phyloP scores from a whole-genome alignment of 1,140 invertebrate species.

The Ganaspis sp. region DNA sequence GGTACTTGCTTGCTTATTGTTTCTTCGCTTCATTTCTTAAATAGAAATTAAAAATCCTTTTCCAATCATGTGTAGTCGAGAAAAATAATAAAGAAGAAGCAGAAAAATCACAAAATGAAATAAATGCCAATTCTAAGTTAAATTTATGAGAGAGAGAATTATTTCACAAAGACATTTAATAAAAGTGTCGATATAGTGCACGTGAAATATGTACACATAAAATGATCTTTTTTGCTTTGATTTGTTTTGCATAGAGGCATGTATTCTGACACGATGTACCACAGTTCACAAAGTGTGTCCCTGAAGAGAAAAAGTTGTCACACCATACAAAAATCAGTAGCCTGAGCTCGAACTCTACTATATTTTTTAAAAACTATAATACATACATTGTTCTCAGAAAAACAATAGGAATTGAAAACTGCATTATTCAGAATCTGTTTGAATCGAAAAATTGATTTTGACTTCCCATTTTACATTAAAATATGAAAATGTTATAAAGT shows the following conservation, averaged over 20 bases:
- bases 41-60: no score
- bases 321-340: background rate
- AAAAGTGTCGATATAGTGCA: background rate
- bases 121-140: background rate
- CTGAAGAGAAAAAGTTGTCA: background rate
- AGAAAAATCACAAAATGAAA: background rate
- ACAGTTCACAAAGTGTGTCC: conserved; percentile 11
- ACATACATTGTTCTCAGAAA: no score
- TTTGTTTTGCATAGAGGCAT: background rate
- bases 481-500: no score
- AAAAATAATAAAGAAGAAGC: no score
- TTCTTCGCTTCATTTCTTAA: no score
- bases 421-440: no score
- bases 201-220: background rate
- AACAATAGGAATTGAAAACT: no score
- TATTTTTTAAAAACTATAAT: no score
- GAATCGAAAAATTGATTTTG: no score
- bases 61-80: no score
- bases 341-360: background rate
- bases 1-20: no score
- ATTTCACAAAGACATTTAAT: background rate
- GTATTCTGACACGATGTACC: background rate
- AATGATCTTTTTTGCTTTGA: background rate
- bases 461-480: no score
- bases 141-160: background rate